These are phyloP conservation scores for Nemapogon koenigi DNA, from an alignment of 2,888 invertebrate genomes.

Conservation along the genomic window DNA sequence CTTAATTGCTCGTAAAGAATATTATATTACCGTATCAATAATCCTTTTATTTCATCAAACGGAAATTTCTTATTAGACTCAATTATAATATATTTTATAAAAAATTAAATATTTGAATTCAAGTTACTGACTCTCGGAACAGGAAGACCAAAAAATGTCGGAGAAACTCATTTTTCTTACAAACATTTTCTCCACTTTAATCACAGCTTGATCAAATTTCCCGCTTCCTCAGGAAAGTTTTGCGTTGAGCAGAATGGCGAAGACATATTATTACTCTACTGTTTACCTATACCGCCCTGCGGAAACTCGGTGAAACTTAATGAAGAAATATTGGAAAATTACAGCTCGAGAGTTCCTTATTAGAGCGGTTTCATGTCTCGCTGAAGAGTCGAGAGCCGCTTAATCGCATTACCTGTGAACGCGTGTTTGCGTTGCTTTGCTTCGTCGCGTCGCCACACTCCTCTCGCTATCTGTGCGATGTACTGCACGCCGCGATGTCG, in stretches of 20 bases:
- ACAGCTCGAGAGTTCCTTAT: constrained; percentile 13
- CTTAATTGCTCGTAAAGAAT: neutral
- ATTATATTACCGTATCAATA: too few species aligned
- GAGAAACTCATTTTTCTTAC: constrained; percentile 7
- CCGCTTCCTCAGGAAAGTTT: constrained; percentile 14
- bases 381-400: constrained; percentile 6
- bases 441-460: neutral
- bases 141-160: constrained; percentile 5
- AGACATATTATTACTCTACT: constrained; percentile 9
- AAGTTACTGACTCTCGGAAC: too few species aligned
- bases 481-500: constrained; percentile 10
- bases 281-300: constrained; percentile 9
- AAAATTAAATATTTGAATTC: too few species aligned
- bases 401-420: constrained; percentile 17
- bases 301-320: constrained; percentile 9
- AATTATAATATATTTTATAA: too few species aligned
- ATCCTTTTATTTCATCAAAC: too few species aligned
- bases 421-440: constrained; percentile 15
- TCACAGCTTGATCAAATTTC: constrained; percentile 39
- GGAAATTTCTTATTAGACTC: too few species aligned
- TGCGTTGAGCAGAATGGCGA: constrained; percentile 8
- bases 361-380: constrained; percentile 12
- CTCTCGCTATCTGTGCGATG: constrained; percentile 10
- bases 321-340: constrained; percentile 15
- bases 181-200: constrained; percentile 28